Percentiles rank a stretch among this genome's conserved stretches.
Evolutionary conservation across 2,797 vertebrate genomes (phyloP).

Genomic region (Falco biarmicus): DNA sequence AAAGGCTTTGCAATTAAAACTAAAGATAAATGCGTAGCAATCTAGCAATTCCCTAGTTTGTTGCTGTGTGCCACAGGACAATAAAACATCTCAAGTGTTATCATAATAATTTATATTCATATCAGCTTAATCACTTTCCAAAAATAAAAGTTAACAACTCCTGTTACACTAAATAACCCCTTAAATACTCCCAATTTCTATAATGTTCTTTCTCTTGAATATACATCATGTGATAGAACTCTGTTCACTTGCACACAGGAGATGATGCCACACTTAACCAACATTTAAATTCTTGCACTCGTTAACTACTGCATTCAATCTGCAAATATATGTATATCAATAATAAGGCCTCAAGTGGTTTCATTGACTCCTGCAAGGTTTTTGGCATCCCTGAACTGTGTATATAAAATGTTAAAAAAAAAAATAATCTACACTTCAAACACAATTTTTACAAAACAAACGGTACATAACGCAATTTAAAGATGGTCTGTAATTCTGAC

Average conservation of each 20-base stretch:
- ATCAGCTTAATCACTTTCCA: not conserved
- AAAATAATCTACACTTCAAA: not conserved
- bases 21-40: not conserved
- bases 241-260: not conserved
- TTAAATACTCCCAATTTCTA: not conserved
- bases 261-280: not conserved
- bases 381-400: not conserved
- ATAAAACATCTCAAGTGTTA: not conserved
- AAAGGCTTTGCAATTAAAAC: not conserved
- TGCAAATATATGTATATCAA: not conserved
- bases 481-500: not conserved
- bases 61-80: not conserved
- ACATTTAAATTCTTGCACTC: not conserved
- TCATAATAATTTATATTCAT: not conserved
- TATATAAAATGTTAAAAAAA: not conserved
- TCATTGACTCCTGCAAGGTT: not conserved
- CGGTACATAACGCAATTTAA: not conserved
- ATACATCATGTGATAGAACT: not conserved
- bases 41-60: not conserved
- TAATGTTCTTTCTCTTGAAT: not conserved
- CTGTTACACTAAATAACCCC: not conserved
- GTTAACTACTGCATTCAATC: not conserved
- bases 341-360: not conserved
- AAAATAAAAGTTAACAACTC: not conserved
- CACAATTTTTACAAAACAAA: not conserved